These are phyloP conservation scores for Coptodon bakossiorum DNA, from an alignment of 2,113 vertebrate species.

Conservation along the genomic window DNA sequence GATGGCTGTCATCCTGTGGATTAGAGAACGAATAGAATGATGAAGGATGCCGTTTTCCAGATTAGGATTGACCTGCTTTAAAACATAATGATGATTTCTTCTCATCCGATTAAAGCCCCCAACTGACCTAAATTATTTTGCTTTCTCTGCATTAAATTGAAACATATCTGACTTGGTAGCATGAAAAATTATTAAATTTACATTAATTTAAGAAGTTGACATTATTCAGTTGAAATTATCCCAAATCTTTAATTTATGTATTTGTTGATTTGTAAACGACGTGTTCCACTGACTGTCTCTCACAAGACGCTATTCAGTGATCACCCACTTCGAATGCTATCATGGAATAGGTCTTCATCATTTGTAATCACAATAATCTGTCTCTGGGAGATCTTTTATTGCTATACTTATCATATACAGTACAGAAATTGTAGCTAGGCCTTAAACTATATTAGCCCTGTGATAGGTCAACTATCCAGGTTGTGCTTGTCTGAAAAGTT, in stretches of 20 bases:
- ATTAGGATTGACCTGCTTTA: slow-evolving; percentile 64
- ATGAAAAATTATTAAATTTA: slow-evolving; percentile 15
- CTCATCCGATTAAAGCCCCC: slow-evolving; percentile 56
- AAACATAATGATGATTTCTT: slow-evolving; percentile 59
- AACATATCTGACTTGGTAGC: not conserved
- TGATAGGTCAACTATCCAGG: not conserved
- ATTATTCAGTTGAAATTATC: not conserved
- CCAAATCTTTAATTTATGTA: not conserved
- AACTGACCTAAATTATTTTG: slow-evolving; percentile 49
- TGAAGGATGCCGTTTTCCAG: slow-evolving; percentile 50
- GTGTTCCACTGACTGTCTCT: not conserved
- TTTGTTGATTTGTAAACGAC: not conserved
- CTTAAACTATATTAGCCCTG: not conserved
- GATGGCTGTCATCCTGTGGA: slow-evolving; percentile 36
- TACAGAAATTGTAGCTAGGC: not conserved
- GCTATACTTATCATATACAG: not conserved
- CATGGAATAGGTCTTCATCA: not conserved
- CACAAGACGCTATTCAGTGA: not conserved
- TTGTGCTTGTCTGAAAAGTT: not conserved
- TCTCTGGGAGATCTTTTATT: not conserved
- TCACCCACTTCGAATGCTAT: not conserved
- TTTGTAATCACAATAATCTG: not conserved
- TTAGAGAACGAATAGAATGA: slow-evolving; percentile 46
- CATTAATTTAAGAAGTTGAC: not conserved
- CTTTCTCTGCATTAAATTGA: slow-evolving; percentile 4